Conservation (phyloP, 2,113 vertebrate genomes). For the Gopherus evgoodei region DNA sequence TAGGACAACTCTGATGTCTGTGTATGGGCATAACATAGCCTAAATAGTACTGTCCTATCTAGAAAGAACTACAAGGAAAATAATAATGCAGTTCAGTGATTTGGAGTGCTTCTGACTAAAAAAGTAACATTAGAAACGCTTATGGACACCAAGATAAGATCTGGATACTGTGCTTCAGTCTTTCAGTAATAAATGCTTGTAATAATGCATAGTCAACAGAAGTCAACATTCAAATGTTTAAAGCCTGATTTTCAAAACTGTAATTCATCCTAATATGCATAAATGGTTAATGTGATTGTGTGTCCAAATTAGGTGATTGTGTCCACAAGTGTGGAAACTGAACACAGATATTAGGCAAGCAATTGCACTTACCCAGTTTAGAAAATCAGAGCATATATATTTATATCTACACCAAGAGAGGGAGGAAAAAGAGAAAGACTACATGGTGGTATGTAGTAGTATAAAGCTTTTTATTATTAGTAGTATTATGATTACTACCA, state of each 20-base stretch:
- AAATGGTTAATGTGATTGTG: neutral
- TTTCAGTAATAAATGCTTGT: neutral
- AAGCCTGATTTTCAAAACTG: neutral
- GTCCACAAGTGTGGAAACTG: neutral
- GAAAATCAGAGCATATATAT: neutral
- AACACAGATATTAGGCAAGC: neutral
- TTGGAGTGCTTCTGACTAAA: neutral
- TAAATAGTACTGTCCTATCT: neutral
- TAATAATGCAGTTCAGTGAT: neutral
- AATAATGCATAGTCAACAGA: neutral
- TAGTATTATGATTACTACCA: neutral
- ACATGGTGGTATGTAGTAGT: neutral
- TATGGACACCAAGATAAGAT: neutral
- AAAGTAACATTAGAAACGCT: neutral
- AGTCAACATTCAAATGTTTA: constrained; percentile 5
- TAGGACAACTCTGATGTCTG: neutral
- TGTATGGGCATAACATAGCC: neutral
- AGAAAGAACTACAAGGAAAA: neutral
- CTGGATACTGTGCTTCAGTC: neutral
- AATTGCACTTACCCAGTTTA: neutral
- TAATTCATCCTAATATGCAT: neutral
- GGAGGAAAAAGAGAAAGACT: neutral
- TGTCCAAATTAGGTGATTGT: neutral
- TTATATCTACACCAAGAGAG: neutral
- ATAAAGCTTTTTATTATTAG: neutral